These are phyloP conservation scores for Botia kubotai DNA, from an alignment of 2,797 vertebrate species.

Conservation along the genomic window DNA sequence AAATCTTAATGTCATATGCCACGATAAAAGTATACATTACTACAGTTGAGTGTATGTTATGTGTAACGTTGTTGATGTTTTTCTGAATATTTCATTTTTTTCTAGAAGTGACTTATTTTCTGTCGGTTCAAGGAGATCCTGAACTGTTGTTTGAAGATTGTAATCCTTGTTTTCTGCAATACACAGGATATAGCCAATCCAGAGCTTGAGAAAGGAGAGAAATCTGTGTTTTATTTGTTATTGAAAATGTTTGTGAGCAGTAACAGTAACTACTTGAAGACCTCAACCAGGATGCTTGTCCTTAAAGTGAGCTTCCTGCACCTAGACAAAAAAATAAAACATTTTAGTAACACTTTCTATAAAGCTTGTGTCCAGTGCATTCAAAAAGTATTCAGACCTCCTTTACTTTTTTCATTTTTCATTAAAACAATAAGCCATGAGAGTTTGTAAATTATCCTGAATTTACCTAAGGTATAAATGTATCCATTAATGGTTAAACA, in stretches of 20 bases:
- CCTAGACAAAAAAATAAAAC: background rate
- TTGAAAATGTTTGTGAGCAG: slow-evolving; percentile 94
- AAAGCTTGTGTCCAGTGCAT: background rate
- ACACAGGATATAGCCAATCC: slow-evolving; percentile 79
- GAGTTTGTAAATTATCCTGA: no score
- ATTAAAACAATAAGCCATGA: no score
- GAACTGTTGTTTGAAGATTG: background rate
- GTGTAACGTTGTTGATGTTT: no score
- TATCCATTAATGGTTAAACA: no score
- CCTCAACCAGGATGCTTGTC: slow-evolving; percentile 84
- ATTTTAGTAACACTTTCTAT: background rate
- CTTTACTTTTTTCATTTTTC: no score
- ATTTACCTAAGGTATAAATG: no score
- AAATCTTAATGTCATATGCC: no score
- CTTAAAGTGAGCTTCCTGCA: slow-evolving; percentile 82
- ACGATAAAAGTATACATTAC: no score
- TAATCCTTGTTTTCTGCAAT: background rate
- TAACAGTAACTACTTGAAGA: slow-evolving; percentile 80
- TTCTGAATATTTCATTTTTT: no score
- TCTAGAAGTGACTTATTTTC: background rate
- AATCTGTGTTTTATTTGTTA: slow-evolving; percentile 90
- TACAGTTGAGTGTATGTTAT: background rate
- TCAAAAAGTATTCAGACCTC: no score
- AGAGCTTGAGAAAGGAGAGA: slow-evolving; percentile 80
- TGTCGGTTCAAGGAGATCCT: background rate